Percentiles rank a stretch among this genome's conserved stretches.
phyloP scores from a whole-genome alignment of 2,888 invertebrate genomes.

The Drosophila vallismaia region DNA sequence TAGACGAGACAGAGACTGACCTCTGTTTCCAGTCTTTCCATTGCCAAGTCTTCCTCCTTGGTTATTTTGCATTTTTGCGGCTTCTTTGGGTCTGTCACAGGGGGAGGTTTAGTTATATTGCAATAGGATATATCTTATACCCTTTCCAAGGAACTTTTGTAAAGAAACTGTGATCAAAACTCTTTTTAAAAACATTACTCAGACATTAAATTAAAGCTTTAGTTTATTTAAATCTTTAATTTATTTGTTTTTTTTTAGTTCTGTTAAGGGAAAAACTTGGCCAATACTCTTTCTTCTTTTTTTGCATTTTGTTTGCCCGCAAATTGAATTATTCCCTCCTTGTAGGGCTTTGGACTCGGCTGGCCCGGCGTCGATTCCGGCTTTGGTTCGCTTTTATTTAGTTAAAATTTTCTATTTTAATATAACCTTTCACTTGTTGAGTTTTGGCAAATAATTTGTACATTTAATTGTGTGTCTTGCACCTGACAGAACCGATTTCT shows the following conservation, averaged over 20 bases:
- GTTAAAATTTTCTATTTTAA: conserved; percentile 4
- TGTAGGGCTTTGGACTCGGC: conserved; percentile 12
- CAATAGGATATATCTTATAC: too few species aligned
- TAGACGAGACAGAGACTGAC: conserved; percentile 18
- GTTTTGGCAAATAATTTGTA: conserved; percentile 5
- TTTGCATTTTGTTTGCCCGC: conserved; percentile 52
- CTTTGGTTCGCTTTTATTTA: conserved; percentile 1
- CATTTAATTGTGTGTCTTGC: conserved; percentile 35
- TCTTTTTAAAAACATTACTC: too few species aligned
- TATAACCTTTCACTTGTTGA: conserved; percentile 25
- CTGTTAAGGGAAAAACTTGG: too few species aligned
- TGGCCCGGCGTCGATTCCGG: conserved; percentile 4
- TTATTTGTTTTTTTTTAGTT: too few species aligned
- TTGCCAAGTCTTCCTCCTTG: conserved; percentile 2
- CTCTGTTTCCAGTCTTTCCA: conserved; percentile 24
- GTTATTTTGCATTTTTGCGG: conserved; percentile 54
- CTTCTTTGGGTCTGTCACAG: conserved; percentile 46
- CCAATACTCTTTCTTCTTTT: conserved; percentile 17
- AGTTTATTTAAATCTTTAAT: too few species aligned
- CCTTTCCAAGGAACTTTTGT: too few species aligned
- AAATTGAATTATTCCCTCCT: conserved; percentile 75
- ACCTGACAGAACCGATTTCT: conserved; percentile 11
- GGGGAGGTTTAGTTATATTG: neutral
- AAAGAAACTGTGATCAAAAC: too few species aligned
- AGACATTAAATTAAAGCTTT: too few species aligned